phyloP scores from a whole-genome alignment of 2,113 vertebrate genomes.

The Ceratotherium simum region DNA sequence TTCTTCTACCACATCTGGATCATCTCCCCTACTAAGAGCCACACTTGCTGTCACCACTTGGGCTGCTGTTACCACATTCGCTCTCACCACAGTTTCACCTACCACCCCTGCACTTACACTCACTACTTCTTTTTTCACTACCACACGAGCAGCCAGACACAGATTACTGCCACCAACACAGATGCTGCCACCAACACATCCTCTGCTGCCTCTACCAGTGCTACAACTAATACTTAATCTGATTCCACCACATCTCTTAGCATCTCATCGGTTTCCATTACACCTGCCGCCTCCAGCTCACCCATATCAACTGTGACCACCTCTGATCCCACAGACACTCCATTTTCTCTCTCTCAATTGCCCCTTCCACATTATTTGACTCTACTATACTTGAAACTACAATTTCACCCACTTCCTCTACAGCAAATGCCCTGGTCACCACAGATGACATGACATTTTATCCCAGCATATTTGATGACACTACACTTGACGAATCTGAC shows the following conservation, averaged over 20 bases:
- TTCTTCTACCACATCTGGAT: background rate
- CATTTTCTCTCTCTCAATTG: background rate
- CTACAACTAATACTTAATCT: background rate
- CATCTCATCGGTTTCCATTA: background rate
- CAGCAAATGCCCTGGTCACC: background rate
- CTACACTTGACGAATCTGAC: background rate
- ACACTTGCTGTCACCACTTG: background rate
- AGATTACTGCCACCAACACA: background rate
- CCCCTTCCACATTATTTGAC: background rate
- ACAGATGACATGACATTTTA: background rate
- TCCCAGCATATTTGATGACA: background rate
- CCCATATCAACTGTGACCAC: background rate
- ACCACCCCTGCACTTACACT: background rate
- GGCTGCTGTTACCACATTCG: background rate
- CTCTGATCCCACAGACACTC: background rate
- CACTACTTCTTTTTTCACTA: background rate
- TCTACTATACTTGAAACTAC: background rate
- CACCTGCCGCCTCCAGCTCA: background rate
- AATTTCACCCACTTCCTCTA: background rate
- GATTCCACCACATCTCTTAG: background rate
- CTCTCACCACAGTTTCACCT: background rate
- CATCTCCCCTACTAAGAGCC: background rate
- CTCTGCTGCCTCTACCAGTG: background rate
- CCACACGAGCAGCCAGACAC: background rate
- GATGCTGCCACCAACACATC: background rate